phyloP scores from a whole-genome alignment of 2,797 vertebrate species.

The Buceros bicornis region DNA sequence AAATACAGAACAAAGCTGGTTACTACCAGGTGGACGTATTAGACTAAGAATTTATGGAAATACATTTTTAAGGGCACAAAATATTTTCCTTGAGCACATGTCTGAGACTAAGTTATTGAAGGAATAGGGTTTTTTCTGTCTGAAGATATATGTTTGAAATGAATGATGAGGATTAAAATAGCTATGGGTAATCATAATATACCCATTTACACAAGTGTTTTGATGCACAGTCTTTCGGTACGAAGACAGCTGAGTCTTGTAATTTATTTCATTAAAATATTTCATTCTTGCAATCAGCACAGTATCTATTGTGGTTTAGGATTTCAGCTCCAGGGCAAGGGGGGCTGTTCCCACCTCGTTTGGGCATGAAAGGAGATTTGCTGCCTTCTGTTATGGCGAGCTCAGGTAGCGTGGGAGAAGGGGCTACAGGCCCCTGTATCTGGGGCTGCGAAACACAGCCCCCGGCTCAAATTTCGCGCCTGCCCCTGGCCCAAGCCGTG shows the following conservation, averaged over 20 bases:
- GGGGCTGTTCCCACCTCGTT: too few relatives aligned
- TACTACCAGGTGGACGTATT: slow-evolving; percentile 8
- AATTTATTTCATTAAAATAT: not conserved
- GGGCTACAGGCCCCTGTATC: too few relatives aligned
- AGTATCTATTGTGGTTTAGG: not conserved
- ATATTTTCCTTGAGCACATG: not conserved
- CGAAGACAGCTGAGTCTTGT: not conserved
- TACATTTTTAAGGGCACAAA: not conserved
- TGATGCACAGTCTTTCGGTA: not conserved
- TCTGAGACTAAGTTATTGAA: not conserved
- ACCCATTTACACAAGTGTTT: not conserved
- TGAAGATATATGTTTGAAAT: not conserved
- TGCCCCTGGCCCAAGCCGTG: too few relatives aligned
- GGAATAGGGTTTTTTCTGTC: not conserved
- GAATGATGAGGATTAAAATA: not conserved
- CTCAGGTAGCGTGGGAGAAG: too few relatives aligned
- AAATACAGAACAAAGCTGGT: slow-evolving; percentile 27
- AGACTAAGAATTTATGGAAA: slow-evolving; percentile 1
- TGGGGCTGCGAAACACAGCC: too few relatives aligned
- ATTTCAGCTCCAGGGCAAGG: too few relatives aligned
- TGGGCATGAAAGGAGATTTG: too few relatives aligned
- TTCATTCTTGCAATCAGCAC: not conserved
- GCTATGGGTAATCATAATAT: not conserved
- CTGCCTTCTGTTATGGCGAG: too few relatives aligned
- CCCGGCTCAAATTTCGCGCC: too few relatives aligned